A percentile compares a stretch with the other conserved stretches of the same genome.
Conservation (phyloP, 2,113 vertebrate genomes). For the Neomonachus schauinslandi region DNA sequence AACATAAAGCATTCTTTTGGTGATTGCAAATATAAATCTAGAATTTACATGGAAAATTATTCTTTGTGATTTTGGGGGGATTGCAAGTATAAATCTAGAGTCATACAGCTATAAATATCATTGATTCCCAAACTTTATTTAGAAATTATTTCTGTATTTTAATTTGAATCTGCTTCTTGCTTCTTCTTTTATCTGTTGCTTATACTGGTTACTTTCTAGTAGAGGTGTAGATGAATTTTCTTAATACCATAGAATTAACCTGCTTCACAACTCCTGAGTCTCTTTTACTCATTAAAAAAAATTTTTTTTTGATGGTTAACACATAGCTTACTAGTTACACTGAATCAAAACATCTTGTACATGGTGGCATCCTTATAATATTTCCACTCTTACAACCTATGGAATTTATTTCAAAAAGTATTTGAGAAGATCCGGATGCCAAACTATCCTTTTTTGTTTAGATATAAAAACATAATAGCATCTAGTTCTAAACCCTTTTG, state of each 20-base stretch:
- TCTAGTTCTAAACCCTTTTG: background rate
- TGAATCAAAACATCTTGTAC: background rate
- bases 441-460: constrained; percentile 2
- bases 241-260: background rate
- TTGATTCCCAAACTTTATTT: background rate
- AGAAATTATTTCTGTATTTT: constrained; percentile 40
- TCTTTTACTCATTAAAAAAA: background rate
- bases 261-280: background rate
- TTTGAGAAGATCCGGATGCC: background rate
- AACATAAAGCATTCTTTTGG: background rate
- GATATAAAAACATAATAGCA: background rate
- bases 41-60: background rate
- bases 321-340: background rate
- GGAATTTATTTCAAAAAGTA: constrained; percentile 17
- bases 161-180: background rate
- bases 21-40: background rate
- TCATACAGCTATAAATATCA: background rate
- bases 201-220: background rate
- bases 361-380: background rate
- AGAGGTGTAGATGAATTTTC: background rate
- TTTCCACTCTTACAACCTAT: background rate
- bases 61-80: background rate
- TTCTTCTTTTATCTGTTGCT: background rate
- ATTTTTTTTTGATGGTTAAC: background rate
- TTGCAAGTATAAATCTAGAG: background rate